These are phyloP conservation scores for Sycophaga agraensis DNA, from an alignment of 1,140 invertebrate genomes.

Conservation along the genomic window DNA sequence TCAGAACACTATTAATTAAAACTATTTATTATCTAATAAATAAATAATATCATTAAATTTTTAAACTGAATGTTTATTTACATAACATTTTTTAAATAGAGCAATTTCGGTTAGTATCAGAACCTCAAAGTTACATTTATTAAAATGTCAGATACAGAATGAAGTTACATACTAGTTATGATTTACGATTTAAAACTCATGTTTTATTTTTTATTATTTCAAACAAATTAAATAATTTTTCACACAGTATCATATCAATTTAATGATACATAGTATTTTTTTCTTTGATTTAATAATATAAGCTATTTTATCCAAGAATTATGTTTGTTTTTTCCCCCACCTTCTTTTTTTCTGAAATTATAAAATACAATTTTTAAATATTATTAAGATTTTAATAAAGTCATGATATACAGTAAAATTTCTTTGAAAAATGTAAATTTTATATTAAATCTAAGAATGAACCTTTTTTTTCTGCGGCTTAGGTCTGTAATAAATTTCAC, in stretches of 20 bases:
- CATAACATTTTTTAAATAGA: too few relatives aligned
- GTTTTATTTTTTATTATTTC: too few relatives aligned
- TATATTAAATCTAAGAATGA: too few relatives aligned
- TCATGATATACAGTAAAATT: too few relatives aligned
- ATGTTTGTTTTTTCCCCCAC: too few relatives aligned
- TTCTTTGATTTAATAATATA: too few relatives aligned
- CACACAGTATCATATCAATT: too few relatives aligned
- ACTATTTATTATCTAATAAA: neutral
- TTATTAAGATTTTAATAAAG: neutral
- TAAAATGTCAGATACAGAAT: neutral
- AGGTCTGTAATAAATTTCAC: constrained; percentile 13
- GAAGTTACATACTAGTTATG: neutral
- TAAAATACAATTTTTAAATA: neutral
- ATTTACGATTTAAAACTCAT: neutral
- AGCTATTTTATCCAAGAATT: too few relatives aligned
- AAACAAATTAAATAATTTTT: too few relatives aligned
- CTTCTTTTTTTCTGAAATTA: constrained; percentile 13
- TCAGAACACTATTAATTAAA: neutral
- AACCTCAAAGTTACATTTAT: too few relatives aligned
- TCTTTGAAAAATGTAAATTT: neutral
- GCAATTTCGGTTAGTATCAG: too few relatives aligned
- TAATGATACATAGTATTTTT: too few relatives aligned
- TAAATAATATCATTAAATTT: neutral
- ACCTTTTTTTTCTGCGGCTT: constrained; percentile 28
- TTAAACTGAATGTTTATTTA: neutral